Base-by-base conservation (phyloP, 2,888 invertebrate species). In the Dicyrtomina minuta region DNA sequence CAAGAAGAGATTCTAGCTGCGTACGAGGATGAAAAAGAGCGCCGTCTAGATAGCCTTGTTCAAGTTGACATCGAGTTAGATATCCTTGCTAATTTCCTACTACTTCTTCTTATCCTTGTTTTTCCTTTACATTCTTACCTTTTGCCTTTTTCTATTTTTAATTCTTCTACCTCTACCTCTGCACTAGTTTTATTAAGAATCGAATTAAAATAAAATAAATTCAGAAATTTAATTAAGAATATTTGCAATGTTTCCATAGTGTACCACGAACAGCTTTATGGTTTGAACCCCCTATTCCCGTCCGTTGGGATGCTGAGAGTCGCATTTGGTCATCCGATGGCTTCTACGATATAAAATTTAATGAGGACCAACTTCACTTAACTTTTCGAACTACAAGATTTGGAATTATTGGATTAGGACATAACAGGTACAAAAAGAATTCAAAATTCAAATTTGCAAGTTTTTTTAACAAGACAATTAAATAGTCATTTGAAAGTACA, bases 271-370 rank as follows among this genome's bases (percentile, higher is more conserved):
- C 87, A 0, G 87, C 90, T 44, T 84, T 90, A 78, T 91, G 91
- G 91, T 87, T 88, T 66, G 91, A 91, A 78, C 90, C 91, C 0
- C 91, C 91, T 0, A 84, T 88, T 43, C 86, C 90, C 8, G 81
- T 81, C 1, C 88, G 89, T 76, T 91, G 91, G 90, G 73, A 77
- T n/a, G 82, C 82, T 66, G 80, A 80, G 79, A 77, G 81, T 77
- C 70, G 82, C 3, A 84, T 85, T 53, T 91, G 91, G 91, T 88
- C 88, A 0, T 87, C 85, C 22, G 86, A 88, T 76, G 88, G 89
- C 78, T 85, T 91, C 8, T 90, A 91, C 78, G 91, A 91, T 75
- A 85, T 87, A 70, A 91, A 92, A 81, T 93, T 89, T 79, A 92
- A 92, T 80, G 93, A 93, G 80, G 92, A 93, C 79, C 91, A 67